Conservation (phyloP, 2,888 invertebrate genomes). For the Creontiades dilutus region DNA sequence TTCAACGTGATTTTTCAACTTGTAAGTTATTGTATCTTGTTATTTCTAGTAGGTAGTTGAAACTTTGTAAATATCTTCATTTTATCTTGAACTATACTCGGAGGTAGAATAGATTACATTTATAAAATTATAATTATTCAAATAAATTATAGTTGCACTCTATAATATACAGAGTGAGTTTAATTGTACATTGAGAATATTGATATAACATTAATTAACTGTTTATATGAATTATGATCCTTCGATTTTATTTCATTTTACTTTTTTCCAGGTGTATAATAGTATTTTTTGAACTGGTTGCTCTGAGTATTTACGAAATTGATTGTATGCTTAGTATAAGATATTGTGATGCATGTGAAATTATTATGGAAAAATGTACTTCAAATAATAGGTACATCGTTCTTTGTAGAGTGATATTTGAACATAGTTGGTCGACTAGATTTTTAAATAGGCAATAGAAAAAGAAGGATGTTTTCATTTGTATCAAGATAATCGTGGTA, state of each 20-base stretch:
- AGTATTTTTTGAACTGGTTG: not conserved
- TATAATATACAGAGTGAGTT: not conserved
- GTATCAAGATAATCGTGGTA: not conserved
- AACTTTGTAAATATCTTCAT: not conserved
- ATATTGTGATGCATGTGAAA: not conserved
- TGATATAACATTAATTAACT: not conserved
- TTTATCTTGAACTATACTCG: not conserved
- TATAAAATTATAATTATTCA: not conserved
- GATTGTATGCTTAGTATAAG: not conserved
- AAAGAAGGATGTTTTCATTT: slow-evolving; percentile 11
- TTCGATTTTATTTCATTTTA: too few species aligned
- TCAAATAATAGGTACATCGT: not conserved
- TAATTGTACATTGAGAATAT: not conserved
- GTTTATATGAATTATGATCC: not conserved
- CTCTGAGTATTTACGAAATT: not conserved
- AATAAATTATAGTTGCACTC: not conserved
- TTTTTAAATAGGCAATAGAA: not conserved
- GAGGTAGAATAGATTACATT: not conserved
- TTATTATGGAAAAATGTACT: not conserved
- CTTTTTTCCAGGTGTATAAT: not conserved
- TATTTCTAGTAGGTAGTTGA: not conserved
- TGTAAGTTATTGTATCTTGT: too few species aligned
- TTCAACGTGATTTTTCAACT: not conserved
- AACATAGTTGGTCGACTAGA: not conserved
- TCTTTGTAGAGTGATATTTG: not conserved